These are phyloP conservation scores for Stomatorhinus ivindoensis DNA, from an alignment of 2,113 vertebrate species.

Conservation along the genomic window DNA sequence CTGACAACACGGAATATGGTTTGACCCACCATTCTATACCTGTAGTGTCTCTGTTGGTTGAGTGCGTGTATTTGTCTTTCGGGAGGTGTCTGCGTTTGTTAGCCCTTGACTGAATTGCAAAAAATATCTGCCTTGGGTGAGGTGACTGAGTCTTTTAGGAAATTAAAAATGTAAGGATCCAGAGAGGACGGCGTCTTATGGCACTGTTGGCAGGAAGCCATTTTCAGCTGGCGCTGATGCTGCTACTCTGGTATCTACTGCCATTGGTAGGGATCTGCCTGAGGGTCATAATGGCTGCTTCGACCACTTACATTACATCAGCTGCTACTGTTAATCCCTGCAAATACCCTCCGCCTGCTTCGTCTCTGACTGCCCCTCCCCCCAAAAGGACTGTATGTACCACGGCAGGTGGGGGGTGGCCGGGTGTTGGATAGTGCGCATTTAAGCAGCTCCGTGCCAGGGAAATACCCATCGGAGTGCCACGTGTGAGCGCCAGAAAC, in stretches of 20 bases:
- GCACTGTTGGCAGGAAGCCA: conserved; percentile 22
- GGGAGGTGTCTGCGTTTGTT: not conserved
- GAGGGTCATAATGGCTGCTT: conserved; percentile 36
- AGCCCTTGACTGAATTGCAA: not conserved
- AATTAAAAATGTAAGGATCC: not conserved
- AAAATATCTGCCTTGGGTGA: not conserved
- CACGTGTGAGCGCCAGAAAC: not conserved
- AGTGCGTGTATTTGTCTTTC: not conserved
- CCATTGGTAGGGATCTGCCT: conserved; percentile 58
- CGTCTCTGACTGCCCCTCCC: not conserved
- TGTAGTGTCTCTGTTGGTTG: not conserved
- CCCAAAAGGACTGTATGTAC: not conserved
- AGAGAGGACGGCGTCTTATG: not conserved
- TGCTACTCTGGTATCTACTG: conserved; percentile 48
- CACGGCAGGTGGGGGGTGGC: not conserved
- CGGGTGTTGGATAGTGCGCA: not conserved
- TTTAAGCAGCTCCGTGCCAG: not conserved
- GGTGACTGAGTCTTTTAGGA: not conserved
- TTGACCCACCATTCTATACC: not conserved
- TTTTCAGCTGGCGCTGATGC: conserved; percentile 40
- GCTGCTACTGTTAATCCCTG: conserved; percentile 23
- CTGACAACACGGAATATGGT: not conserved
- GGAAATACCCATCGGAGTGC: not conserved
- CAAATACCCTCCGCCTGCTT: not conserved
- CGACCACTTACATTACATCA: conserved; percentile 40